phyloP scores from a whole-genome alignment of 2,113 vertebrate species.

The Trochalopteron elliotii region DNA sequence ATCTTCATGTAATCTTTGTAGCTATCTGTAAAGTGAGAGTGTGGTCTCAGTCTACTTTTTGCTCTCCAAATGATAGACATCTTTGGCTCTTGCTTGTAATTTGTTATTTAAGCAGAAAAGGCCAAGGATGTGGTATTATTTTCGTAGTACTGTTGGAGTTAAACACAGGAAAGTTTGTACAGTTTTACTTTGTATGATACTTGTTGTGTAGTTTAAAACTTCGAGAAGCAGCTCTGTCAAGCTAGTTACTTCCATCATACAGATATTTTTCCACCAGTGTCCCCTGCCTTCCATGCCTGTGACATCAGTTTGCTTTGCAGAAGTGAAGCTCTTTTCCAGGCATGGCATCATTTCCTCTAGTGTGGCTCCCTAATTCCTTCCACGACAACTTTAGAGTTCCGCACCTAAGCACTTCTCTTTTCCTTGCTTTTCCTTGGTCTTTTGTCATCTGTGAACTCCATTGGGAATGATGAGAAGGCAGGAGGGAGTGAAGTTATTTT shows the following conservation, averaged over 20 bases:
- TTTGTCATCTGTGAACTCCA: rapidly evolving
- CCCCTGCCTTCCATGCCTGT: background rate
- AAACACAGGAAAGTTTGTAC: background rate
- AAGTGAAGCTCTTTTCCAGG: background rate
- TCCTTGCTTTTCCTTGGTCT: background rate
- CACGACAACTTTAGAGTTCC: background rate
- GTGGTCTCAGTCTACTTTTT: slow-evolving; percentile 51
- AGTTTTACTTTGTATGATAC: background rate
- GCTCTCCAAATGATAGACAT: slow-evolving; percentile 62
- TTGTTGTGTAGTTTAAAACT: background rate
- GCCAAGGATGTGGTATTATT: slow-evolving; percentile 50
- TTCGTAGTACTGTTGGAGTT: background rate
- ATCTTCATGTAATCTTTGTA: slow-evolving; percentile 69
- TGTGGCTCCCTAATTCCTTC: background rate
- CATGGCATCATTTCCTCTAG: background rate
- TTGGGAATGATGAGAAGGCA: background rate
- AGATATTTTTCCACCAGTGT: background rate
- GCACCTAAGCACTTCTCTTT: background rate
- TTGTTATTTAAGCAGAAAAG: slow-evolving; percentile 66
- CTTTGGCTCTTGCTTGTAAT: slow-evolving; percentile 57
- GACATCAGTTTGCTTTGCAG: background rate
- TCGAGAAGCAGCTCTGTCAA: background rate
- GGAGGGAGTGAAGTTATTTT: background rate
- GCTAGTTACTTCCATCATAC: background rate
- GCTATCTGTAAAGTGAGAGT: slow-evolving; percentile 63